These are phyloP conservation scores for Noctuana brunneofusca DNA, from an alignment of 2,888 invertebrate species.

Conservation along the genomic window DNA sequence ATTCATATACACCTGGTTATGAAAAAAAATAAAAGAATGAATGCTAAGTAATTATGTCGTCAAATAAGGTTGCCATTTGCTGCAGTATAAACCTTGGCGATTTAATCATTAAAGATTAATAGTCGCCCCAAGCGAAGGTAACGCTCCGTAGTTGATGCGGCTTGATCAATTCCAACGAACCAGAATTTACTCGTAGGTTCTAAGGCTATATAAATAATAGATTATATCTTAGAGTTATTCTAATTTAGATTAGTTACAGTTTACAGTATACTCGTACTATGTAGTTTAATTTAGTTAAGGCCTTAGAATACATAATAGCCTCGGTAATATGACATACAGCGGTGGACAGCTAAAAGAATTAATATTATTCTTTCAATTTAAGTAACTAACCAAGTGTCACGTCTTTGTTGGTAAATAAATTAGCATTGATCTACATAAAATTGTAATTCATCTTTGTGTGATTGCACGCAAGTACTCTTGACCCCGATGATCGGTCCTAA, in stretches of 20 bases:
- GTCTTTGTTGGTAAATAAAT: neutral
- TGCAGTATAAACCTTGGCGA: constrained; percentile 13
- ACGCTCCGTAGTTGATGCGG: too few species aligned
- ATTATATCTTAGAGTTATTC: too few species aligned
- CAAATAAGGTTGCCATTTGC: neutral
- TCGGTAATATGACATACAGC: too few species aligned
- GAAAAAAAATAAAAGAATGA: neutral
- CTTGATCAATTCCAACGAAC: too few species aligned
- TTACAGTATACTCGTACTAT: too few species aligned
- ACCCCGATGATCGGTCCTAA: constrained; percentile 63
- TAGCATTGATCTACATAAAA: constrained; percentile 17
- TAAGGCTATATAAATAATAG: too few species aligned
- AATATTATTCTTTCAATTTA: neutral
- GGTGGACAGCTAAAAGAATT: neutral
- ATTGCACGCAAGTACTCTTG: constrained; percentile 57
- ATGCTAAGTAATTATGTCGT: neutral
- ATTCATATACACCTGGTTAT: constrained; percentile 34
- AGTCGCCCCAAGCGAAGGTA: constrained; percentile 21
- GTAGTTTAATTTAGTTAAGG: too few species aligned
- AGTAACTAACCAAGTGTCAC: constrained; percentile 8
- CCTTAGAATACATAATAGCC: too few species aligned
- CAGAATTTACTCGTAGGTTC: too few species aligned
- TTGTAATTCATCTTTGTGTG: constrained; percentile 41
- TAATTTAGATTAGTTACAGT: too few species aligned
- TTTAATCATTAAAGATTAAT: constrained; percentile 21